These are phyloP conservation scores for Lutraria rhynchaena DNA, from an alignment of 1,140 invertebrate genomes.

Conservation along the genomic window DNA sequence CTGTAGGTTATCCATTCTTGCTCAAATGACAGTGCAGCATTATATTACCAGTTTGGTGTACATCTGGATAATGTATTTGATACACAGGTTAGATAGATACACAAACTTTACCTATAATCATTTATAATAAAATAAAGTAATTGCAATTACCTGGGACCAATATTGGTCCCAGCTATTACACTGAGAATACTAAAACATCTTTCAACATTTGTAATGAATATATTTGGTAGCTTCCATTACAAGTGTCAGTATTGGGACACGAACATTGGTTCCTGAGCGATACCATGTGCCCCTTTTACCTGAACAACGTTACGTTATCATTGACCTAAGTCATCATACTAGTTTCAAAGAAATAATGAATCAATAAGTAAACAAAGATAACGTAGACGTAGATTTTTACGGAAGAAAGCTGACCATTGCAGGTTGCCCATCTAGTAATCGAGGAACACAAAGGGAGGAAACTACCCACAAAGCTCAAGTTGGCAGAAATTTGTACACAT, in stretches of 20 bases:
- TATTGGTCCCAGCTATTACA: too few relatives aligned
- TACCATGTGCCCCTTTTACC: background rate
- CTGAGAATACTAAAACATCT: too few relatives aligned
- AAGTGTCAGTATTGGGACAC: background rate
- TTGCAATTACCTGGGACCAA: too few relatives aligned
- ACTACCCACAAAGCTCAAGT: conserved; percentile 96
- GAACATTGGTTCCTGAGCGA: background rate
- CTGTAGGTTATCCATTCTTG: conserved; percentile 95
- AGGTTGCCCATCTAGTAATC: conserved; percentile 95
- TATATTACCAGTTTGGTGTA: conserved; percentile 94
- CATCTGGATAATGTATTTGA: conserved; percentile 95
- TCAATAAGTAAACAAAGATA: background rate
- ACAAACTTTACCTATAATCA: background rate
- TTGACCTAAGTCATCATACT: background rate
- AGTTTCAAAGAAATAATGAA: background rate
- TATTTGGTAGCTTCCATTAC: background rate
- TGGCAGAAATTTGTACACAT: conserved; percentile 93
- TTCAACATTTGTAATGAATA: too few relatives aligned
- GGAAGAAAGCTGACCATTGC: conserved; percentile 55
- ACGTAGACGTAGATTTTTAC: background rate
- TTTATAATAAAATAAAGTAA: background rate
- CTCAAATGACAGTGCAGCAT: conserved; percentile 94
- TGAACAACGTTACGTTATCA: background rate
- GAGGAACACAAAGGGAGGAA: conserved; percentile 95
- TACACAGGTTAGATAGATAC: conserved; percentile 88